phyloP scores from a whole-genome alignment of 2,888 invertebrate genomes.

The Dinocampus coccinellae region DNA sequence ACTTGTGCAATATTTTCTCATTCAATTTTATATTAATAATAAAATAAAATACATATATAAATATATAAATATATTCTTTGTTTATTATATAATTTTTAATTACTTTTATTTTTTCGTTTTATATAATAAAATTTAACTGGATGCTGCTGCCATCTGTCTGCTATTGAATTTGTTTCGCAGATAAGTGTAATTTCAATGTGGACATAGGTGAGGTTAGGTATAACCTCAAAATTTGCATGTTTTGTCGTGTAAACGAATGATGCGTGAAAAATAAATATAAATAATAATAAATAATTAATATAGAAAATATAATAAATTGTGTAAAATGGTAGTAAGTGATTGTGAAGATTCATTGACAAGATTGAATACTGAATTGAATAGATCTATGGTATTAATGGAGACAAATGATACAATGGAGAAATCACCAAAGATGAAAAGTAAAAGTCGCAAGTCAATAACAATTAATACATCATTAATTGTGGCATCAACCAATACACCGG shows the following conservation, averaged over 20 bases:
- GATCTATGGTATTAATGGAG: constrained; percentile 54
- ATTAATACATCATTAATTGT: constrained; percentile 38
- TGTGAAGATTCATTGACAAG: constrained; percentile 49
- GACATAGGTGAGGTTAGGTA: too few relatives aligned
- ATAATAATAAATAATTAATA: background rate
- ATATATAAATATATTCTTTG: background rate
- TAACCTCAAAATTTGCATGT: too few relatives aligned
- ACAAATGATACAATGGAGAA: constrained; percentile 23
- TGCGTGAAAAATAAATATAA: background rate
- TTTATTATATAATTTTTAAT: too few relatives aligned
- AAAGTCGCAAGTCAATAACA: constrained; percentile 37
- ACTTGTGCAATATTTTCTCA: background rate
- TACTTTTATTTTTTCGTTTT: too few relatives aligned
- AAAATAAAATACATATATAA: background rate
- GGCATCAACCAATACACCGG: constrained; percentile 26
- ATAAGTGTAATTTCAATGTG: background rate
- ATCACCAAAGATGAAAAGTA: constrained; percentile 5
- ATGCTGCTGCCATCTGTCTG: too few relatives aligned
- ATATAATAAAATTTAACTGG: too few relatives aligned
- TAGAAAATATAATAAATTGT: background rate
- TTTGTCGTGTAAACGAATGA: too few relatives aligned
- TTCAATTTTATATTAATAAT: too few relatives aligned
- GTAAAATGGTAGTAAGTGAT: constrained; percentile 29
- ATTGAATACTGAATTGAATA: constrained; percentile 56
- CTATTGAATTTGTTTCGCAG: too few relatives aligned